These are phyloP conservation scores for Gymnothorax reevesii DNA, from an alignment of 2,797 vertebrate species.

Conservation along the genomic window DNA sequence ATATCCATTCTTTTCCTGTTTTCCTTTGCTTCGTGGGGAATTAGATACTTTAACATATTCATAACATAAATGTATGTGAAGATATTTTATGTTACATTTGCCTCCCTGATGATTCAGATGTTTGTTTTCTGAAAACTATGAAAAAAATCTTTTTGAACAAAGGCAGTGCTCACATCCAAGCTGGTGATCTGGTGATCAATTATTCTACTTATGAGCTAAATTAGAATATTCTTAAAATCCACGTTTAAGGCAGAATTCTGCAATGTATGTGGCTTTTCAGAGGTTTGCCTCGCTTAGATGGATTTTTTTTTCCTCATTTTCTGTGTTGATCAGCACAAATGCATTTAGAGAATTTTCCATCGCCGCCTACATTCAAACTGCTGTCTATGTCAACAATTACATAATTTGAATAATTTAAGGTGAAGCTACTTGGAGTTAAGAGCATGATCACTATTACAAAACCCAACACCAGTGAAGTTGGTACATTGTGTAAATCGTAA, in stretches of 20 bases:
- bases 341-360: neutral
- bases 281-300: neutral
- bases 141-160: neutral
- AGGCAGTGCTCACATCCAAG: neutral
- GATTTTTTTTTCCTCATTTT: neutral
- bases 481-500: no score
- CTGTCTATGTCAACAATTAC: neutral
- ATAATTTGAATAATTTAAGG: neutral
- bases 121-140: neutral
- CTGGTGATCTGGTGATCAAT: neutral
- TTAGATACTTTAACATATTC: no score
- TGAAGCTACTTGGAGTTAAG: neutral
- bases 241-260: neutral
- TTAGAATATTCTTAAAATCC: neutral
- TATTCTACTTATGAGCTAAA: neutral
- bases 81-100: neutral
- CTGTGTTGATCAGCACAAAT: neutral
- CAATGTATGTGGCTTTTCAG: neutral
- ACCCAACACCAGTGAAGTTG: no score
- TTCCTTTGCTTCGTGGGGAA: neutral
- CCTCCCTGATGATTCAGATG: neutral
- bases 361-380: neutral
- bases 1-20: neutral
- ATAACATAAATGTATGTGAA: no score
- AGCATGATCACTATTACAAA: neutral